Evolutionary conservation across 2,888 invertebrate species (phyloP).

Genomic region (Laspeyria flexula): DNA sequence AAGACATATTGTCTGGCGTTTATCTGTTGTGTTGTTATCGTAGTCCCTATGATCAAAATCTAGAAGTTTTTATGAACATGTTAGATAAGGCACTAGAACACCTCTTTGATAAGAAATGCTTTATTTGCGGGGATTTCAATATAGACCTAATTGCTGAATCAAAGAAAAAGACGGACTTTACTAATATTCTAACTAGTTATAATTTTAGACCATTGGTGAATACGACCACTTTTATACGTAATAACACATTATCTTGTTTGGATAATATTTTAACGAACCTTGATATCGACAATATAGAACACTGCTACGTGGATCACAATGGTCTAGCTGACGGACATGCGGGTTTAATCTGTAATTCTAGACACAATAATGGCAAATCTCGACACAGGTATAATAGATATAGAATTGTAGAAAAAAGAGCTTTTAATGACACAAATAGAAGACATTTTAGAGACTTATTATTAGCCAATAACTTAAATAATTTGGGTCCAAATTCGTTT

Average conservation of each 20-base stretch:
- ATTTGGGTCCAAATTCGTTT: not conserved
- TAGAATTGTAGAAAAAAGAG: not conserved
- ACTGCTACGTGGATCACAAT: not conserved
- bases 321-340: not conserved
- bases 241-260: not conserved
- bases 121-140: constrained; percentile 10
- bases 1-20: constrained; percentile 1
- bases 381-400: not conserved
- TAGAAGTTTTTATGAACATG: constrained; percentile 6
- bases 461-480: not conserved
- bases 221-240: not conserved
- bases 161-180: not conserved
- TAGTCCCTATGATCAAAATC: not conserved
- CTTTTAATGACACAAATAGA: not conserved
- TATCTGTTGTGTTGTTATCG: constrained; percentile 10
- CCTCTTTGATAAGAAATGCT: constrained; percentile 1
- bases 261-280: constrained; percentile 2
- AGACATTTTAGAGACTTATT: not conserved
- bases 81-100: constrained; percentile 5
- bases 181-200: not conserved
- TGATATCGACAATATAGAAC: not conserved
- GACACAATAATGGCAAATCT: not conserved
- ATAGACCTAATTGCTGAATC: not conserved
- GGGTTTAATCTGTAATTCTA: not conserved
- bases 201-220: not conserved